These are phyloP conservation scores for Glareola pratincola DNA, from an alignment of 2,113 vertebrate genomes.

Conservation along the genomic window DNA sequence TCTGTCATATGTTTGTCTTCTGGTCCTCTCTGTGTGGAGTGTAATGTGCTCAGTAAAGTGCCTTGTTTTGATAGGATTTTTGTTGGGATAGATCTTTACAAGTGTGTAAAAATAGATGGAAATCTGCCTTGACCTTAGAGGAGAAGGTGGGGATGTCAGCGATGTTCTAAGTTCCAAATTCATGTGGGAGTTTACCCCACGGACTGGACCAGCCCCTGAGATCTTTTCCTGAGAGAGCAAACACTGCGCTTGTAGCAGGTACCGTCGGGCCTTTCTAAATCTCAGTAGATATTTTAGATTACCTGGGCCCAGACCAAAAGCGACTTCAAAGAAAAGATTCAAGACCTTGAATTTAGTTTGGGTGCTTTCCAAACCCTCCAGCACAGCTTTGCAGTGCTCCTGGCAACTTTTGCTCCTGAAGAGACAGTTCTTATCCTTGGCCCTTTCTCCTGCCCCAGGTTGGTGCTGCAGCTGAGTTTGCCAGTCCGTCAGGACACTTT, in stretches of 20 bases:
- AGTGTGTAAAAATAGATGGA: neutral
- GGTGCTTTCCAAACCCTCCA: neutral
- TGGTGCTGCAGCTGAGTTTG: neutral
- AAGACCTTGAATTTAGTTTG: neutral
- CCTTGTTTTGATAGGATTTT: neutral
- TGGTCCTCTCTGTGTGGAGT: neutral
- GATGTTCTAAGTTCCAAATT: neutral
- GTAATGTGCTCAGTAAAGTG: neutral
- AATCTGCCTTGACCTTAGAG: neutral
- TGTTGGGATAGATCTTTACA: neutral
- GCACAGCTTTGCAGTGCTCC: neutral
- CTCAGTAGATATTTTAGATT: neutral
- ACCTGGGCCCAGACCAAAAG: neutral
- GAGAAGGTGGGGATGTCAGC: neutral
- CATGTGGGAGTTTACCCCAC: neutral
- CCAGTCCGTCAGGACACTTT: neutral
- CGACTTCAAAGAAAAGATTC: neutral
- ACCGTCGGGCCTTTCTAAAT: neutral
- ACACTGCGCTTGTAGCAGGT: neutral
- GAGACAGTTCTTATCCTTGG: neutral
- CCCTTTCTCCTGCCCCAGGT: neutral
- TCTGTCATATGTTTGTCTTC: constrained; percentile 18
- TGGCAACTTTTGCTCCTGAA: neutral
- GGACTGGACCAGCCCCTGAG: neutral
- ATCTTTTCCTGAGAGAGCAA: neutral